These are phyloP conservation scores for Dromiciops gliroides DNA, from an alignment of 2,113 vertebrate genomes.

Conservation along the genomic window DNA sequence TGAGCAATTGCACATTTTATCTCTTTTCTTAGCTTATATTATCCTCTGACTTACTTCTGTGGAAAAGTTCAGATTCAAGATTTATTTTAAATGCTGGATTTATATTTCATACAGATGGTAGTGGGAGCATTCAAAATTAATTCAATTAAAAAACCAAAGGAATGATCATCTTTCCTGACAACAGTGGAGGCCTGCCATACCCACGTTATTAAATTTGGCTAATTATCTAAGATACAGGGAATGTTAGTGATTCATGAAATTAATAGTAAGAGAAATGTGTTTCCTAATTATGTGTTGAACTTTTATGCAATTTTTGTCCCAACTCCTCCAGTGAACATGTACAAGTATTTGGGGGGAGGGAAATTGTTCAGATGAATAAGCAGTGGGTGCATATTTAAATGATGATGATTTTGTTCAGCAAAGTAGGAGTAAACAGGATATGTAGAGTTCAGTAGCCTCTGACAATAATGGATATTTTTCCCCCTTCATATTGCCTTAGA, in stretches of 20 bases:
- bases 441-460: slow-evolving; percentile 20
- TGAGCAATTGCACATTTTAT: neutral
- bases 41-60: slow-evolving; percentile 22
- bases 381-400: neutral
- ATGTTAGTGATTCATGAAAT: slow-evolving; percentile 23
- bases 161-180: slow-evolving; percentile 2
- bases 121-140: slow-evolving; percentile 34
- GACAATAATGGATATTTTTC: slow-evolving; percentile 35
- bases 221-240: neutral
- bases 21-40: neutral
- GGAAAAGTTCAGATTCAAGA: slow-evolving; percentile 27
- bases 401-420: slow-evolving; percentile 20
- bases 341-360: neutral
- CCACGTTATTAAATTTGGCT: neutral
- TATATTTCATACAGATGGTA: slow-evolving; percentile 11
- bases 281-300: slow-evolving; percentile 53
- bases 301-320: slow-evolving; percentile 30
- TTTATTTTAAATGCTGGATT: slow-evolving; percentile 42
- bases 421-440: slow-evolving; percentile 1
- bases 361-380: neutral
- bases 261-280: slow-evolving; percentile 19
- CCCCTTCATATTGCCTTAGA: slow-evolving; percentile 31
- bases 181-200: neutral
- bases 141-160: slow-evolving; percentile 12
- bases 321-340: slow-evolving; percentile 42